Percentiles rank a stretch among this genome's conserved stretches.
Evolutionary conservation across 1,140 invertebrate genomes (phyloP).

Genomic region (roundworm (Caenorhabditis elegans)): DNA sequence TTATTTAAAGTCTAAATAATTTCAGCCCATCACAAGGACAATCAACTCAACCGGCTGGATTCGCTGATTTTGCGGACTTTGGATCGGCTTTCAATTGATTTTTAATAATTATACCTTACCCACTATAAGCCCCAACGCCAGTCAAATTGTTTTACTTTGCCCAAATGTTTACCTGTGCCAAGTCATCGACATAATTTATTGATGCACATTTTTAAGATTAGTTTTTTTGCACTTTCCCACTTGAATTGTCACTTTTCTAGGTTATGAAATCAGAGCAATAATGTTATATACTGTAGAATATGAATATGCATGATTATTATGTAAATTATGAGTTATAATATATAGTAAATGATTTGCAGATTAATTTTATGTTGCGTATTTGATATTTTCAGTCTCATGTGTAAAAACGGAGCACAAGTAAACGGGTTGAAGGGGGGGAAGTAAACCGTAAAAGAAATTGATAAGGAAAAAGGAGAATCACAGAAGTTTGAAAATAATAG

Average conservation of each 20-base stretch:
- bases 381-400: background rate
- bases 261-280: constrained; percentile 8
- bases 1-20: background rate
- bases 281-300: background rate
- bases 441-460: background rate
- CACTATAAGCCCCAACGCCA: background rate
- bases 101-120: background rate
- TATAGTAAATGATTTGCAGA: no score
- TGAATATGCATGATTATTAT: constrained; percentile 6
- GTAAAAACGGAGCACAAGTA: background rate
- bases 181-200: constrained; percentile 27
- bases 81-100: constrained; percentile 26
- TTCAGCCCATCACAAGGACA: constrained; percentile 18
- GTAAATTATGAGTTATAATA: no score
- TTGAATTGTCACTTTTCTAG: background rate
- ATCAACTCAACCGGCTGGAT: background rate
- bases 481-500: background rate
- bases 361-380: background rate
- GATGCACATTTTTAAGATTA: background rate
- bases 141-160: background rate
- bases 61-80: constrained; percentile 41
- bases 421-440: background rate
- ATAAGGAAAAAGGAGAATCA: background rate
- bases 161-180: background rate
- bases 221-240: background rate